phyloP scores from a whole-genome alignment of 2,113 vertebrate genomes.

The Xerus inauris region DNA sequence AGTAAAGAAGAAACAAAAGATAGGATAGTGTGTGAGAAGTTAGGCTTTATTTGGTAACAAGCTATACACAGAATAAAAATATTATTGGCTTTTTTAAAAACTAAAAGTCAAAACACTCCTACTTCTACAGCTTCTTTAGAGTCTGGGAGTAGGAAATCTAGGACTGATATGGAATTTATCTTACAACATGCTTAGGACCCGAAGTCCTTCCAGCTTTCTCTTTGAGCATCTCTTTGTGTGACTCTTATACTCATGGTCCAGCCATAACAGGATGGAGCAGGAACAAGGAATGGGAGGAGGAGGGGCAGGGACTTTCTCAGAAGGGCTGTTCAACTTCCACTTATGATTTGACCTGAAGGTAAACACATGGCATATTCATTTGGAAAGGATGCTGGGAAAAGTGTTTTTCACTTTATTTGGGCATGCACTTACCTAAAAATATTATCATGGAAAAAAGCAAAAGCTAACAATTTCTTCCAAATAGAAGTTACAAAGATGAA shows the following conservation, averaged over 20 bases:
- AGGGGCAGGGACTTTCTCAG: background rate
- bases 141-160: too few species aligned
- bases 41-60: too few species aligned
- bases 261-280: background rate
- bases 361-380: background rate
- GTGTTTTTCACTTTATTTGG: too few species aligned
- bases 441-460: background rate
- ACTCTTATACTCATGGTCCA: fast-evolving
- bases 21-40: too few species aligned
- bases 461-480: background rate
- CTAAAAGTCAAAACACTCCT: too few species aligned
- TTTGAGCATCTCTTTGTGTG: background rate
- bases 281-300: background rate
- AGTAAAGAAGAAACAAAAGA: too few species aligned
- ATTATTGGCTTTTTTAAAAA: too few species aligned
- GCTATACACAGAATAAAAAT: too few species aligned
- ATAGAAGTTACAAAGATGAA: background rate
- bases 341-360: background rate
- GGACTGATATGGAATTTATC: too few species aligned
- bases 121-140: too few species aligned
- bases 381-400: background rate
- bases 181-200: too few species aligned
- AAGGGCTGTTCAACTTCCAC: background rate
- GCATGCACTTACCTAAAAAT: background rate
- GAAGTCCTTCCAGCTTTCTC: too few species aligned